A percentile compares a stretch with the other conserved stretches of the same genome.
Evolutionary conservation across 2,113 vertebrate species (phyloP).

Genomic region (Herpailurus yagouaroundi): DNA sequence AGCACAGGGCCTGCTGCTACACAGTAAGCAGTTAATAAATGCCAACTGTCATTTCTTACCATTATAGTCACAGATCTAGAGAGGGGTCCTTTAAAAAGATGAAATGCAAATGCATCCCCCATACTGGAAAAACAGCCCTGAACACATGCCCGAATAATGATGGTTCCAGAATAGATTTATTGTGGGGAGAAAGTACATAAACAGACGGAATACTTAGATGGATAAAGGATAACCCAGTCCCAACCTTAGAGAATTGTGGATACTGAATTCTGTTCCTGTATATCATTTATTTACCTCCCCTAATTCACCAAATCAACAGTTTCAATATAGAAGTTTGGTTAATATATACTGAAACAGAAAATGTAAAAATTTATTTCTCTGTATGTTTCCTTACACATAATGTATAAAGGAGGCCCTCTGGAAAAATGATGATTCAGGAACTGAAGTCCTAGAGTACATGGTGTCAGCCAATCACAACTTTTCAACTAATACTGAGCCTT

Average conservation of each 20-base stretch:
- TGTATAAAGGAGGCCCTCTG: background rate
- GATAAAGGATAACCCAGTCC: background rate
- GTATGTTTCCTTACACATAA: conserved; percentile 15
- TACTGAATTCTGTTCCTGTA: background rate
- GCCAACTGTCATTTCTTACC: background rate
- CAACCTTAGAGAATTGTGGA: background rate
- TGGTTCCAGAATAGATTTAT: conserved; percentile 11
- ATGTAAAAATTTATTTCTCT: background rate
- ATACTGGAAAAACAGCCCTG: background rate
- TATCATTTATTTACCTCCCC: background rate
- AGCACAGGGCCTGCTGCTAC: background rate
- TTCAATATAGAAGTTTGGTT: background rate
- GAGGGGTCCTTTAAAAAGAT: background rate
- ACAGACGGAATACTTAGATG: background rate
- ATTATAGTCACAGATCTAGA: background rate
- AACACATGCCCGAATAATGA: background rate
- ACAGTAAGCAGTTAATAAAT: background rate
- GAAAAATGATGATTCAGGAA: background rate
- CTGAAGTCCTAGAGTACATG: background rate
- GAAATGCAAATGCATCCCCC: conserved; percentile 1
- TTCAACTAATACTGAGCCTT: background rate
- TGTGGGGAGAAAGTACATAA: background rate
- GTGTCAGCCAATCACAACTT: background rate
- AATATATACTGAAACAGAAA: background rate
- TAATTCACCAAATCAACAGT: background rate